Percentiles rank a stretch among this genome's conserved stretches.
These are phyloP conservation scores for Morone chrysops DNA, from an alignment of 2,113 vertebrate genomes.

Conservation along the genomic window DNA sequence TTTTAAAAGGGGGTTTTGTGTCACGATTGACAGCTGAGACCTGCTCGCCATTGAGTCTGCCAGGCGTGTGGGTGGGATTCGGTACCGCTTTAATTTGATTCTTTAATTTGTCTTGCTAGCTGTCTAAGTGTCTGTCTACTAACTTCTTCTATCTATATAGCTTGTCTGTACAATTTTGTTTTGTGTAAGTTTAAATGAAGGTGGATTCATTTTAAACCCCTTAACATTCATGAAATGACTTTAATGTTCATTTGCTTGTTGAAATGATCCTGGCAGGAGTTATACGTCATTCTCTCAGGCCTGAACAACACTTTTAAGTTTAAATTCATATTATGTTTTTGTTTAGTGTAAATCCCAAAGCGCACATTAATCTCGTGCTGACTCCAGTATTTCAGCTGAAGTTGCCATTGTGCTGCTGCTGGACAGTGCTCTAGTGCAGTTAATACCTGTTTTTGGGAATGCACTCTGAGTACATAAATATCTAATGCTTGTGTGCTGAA, in stretches of 20 bases:
- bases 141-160: too few species aligned
- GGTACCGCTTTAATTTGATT: too few species aligned
- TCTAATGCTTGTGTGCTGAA: constrained; percentile 24
- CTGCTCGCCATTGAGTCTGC: too few species aligned
- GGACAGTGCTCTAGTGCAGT: constrained; percentile 2
- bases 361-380: constrained; percentile 8
- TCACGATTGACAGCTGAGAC: too few species aligned
- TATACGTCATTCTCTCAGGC: not conserved
- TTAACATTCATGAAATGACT: not conserved
- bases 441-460: constrained; percentile 29
- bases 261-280: constrained; percentile 12
- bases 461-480: constrained; percentile 22
- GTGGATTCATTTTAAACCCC: not conserved
- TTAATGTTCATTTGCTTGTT: constrained; percentile 6
- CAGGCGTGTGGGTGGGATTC: too few species aligned
- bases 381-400: constrained; percentile 17
- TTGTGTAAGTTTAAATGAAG: not conserved
- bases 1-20: too few species aligned
- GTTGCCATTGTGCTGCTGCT: not conserved
- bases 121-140: not conserved
- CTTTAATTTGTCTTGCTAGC: not conserved
- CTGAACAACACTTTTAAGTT: not conserved
- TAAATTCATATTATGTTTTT: constrained; percentile 5
- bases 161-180: not conserved
- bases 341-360: constrained; percentile 4